Evolutionary conservation across 2,113 vertebrate species (phyloP), one percentile per base, ranked within the genome.

Genomic region (Cnemophilus loriae): DNA sequence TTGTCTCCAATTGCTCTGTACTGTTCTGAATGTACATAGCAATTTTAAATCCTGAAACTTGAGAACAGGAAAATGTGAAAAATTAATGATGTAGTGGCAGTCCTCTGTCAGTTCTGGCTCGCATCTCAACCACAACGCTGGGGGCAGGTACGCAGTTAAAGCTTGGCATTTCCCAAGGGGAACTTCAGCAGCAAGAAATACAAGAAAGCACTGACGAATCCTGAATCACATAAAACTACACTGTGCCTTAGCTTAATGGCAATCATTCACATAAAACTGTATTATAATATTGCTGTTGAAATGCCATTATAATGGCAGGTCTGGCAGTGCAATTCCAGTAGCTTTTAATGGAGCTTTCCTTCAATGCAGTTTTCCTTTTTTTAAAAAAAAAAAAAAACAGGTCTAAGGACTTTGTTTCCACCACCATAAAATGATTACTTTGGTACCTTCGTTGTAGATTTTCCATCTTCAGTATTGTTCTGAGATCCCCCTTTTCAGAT

Each of bases 111-210:
- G 33, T n/a, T 35, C 53, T 13, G 33, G n/a, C 35, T 79, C 1
- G 0, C 12, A 41, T 77, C 68, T 56, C 69, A 35, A 0, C 53
- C 46, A 10, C 7, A 2, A 3, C 1, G 33, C 41, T 28, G 44
- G 33, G 44, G 41, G 44, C 44, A 84, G 42, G 41, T 26, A 28
- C 0, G 0, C 16, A 23, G 44, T 20, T 32, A n/a, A 39, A 46
- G 27, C 21, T 67, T 44, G 75, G 80, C 27, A 42, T 84, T 90
- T 95, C 75, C 55, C 35, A 47, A 85, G 57, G 35, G 44, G 16
- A 89, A n/a, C 10, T n/a, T 73, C 57, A 70, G 59, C 57, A 83
- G 55, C 46, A 68, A 53, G 44, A 30, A 63, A 70, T 85, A 32
- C 28, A 70, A 52, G 59, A 56, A 70, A 70, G 42, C 21, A 16